Base-by-base conservation (phyloP, 2,888 invertebrate species). In the Harpalus rufipes region DNA sequence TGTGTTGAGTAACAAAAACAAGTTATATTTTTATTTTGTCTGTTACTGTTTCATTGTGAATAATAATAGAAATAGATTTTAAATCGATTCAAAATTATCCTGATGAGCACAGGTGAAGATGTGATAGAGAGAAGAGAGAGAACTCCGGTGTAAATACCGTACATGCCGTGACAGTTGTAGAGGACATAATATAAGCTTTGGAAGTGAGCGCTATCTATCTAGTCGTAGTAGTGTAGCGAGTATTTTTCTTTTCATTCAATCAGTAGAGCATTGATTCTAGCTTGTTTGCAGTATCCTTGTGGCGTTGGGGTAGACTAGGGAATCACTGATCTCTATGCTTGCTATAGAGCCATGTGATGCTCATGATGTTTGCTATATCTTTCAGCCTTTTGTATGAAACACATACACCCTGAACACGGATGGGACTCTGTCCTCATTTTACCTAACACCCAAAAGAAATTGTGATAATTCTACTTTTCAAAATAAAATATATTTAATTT, bases 121-220 rank as follows among this genome's bases (percentile, higher is more conserved):
- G 59, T 76, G 78, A 84, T 84, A 84, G 84, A 84, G 84, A 84
- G 84, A 84, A 84, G 63, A 78, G 84, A 84, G 76, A 84, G 78
- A 83, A 78, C 61, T 56, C 61, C 84, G 78, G 84, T 80, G 80
- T 61, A 61, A 10, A 59, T 80, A 80, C 41, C 56, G 56, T 39
- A 41, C 56, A 78, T 21, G 56, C 58, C 56, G 78, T 78, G 65
- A 61, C 59, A 32, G 25, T 21, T 21, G 39, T 83, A 83, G 83
- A 74, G 21, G 72, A 76, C 32, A 32, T 32, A 32, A 32, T 32
- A 32, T 39, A 58, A 63, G 84, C 78, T 84, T 84, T 78, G 65
- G 84, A 84, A 76, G 56, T 84, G 84, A 59, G 63, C 74, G 84
- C 83, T 84, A 84, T 82, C 72, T 83, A 83, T 84, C 44, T 84